Percentiles rank a stretch among this genome's conserved stretches.
phyloP scores from a whole-genome alignment of 2,113 vertebrate genomes.

The Dromiciops gliroides region DNA sequence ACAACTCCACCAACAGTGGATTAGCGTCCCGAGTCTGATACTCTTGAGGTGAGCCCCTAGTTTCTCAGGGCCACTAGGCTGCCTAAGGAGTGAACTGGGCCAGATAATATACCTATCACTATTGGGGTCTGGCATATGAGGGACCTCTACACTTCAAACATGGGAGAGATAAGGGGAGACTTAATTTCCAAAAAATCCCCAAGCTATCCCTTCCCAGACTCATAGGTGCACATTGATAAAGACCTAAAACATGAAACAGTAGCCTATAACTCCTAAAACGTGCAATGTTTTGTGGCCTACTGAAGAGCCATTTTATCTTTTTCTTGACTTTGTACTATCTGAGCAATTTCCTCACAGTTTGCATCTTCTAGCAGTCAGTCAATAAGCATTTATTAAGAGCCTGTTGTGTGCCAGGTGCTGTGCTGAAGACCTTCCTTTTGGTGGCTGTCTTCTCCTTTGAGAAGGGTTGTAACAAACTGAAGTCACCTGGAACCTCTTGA shows the following conservation, averaged over 20 bases:
- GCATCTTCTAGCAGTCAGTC: too few relatives aligned
- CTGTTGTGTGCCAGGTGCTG: too few relatives aligned
- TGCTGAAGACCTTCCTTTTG: too few relatives aligned
- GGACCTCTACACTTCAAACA: background rate
- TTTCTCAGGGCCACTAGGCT: background rate
- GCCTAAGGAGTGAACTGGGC: too few relatives aligned
- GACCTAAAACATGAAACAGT: background rate
- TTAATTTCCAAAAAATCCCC: background rate
- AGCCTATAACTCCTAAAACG: background rate
- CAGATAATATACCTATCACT: background rate
- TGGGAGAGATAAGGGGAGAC: background rate
- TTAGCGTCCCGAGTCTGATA: too few relatives aligned
- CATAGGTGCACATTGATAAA: background rate
- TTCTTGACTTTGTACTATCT: background rate
- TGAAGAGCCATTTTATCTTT: background rate
- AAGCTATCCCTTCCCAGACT: background rate
- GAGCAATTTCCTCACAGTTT: too few relatives aligned
- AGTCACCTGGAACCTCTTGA: background rate
- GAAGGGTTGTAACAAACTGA: background rate
- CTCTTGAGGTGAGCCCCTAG: too few relatives aligned
- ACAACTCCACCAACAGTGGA: too few relatives aligned
- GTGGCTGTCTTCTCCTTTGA: too few relatives aligned
- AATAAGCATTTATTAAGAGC: too few relatives aligned
- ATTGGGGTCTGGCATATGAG: background rate
- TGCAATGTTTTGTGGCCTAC: background rate